A percentile compares a stretch with the other conserved stretches of the same genome.
Conservation (phyloP, 1,140 invertebrate genomes). For the Battus philenor region DNA sequence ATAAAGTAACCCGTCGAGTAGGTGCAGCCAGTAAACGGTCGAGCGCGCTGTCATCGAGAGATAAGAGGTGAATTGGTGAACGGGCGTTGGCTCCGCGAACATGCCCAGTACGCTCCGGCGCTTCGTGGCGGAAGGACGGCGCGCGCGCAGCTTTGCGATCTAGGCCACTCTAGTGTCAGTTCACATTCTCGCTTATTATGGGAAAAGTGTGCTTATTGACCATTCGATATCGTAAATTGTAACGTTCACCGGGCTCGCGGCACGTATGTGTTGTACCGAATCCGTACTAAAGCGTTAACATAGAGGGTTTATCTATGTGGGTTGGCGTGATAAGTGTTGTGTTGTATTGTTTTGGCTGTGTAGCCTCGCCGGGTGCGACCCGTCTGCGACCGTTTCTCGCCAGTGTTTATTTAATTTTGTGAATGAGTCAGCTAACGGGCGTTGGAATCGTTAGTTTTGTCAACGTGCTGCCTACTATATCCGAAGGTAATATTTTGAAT, state of each 20-base stretch:
- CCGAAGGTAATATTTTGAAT: conserved; percentile 51
- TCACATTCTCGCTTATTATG: conserved; percentile 47
- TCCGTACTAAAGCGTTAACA: conserved; percentile 30
- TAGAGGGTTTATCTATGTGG: conserved; percentile 52
- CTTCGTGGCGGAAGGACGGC: conserved; percentile 46
- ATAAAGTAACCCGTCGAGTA: conserved; percentile 37
- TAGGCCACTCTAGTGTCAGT: conserved; percentile 58
- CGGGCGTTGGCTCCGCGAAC: conserved; percentile 36
- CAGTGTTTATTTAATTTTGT: conserved; percentile 56
- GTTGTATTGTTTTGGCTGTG: conserved; percentile 45
- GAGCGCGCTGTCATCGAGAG: conserved; percentile 42
- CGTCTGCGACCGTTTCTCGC: conserved; percentile 41
- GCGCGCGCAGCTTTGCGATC: conserved; percentile 45
- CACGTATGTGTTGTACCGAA: conserved; percentile 30
- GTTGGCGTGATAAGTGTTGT: conserved; percentile 58
- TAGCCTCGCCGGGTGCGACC: conserved; percentile 28
- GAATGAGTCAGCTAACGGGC: conserved; percentile 72
- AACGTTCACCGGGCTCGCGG: conserved; percentile 30
- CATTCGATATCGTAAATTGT: conserved; percentile 32
- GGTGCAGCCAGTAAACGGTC: conserved; percentile 36
- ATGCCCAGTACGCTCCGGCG: conserved; percentile 56
- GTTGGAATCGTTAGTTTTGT: conserved; percentile 71
- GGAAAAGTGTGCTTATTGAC: conserved; percentile 52
- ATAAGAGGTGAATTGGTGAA: conserved; percentile 62
- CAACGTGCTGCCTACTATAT: conserved; percentile 70